Conservation (phyloP, 2,888 invertebrate species). For the Cerastis rubricosa region DNA sequence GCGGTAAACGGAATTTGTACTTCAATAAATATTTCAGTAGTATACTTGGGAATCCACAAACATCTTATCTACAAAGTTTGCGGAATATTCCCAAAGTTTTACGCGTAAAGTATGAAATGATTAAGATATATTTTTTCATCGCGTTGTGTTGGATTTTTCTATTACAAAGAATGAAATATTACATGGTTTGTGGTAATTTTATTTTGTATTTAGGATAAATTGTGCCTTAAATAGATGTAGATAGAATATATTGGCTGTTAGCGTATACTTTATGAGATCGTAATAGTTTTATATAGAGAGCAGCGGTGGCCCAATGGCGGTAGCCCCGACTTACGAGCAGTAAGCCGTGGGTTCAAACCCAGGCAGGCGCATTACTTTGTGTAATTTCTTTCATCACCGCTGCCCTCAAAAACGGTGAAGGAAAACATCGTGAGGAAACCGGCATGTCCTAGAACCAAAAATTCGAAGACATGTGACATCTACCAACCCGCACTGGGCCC, state of each 20-base stretch:
- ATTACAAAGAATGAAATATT: constrained; percentile 22
- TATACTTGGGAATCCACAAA: constrained; percentile 56
- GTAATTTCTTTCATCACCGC: no score
- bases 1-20: constrained; percentile 60
- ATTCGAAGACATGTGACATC: no score
- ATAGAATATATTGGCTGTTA: background rate
- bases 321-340: no score
- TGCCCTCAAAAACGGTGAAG: no score
- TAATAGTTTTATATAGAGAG: background rate
- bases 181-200: constrained; percentile 14
- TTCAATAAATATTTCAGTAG: constrained; percentile 63
- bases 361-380: no score
- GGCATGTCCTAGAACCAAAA: no score
- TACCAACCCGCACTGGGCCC: no score
- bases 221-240: background rate
- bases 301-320: no score
- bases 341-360: no score
- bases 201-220: background rate
- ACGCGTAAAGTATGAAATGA: constrained; percentile 43
- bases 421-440: no score
- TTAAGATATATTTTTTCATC: constrained; percentile 48
- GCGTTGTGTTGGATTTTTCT: constrained; percentile 13
- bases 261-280: background rate
- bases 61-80: constrained; percentile 54
- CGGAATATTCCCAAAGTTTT: constrained; percentile 40